phyloP scores from a whole-genome alignment of 2,113 vertebrate species.

The Heterotis niloticus region DNA sequence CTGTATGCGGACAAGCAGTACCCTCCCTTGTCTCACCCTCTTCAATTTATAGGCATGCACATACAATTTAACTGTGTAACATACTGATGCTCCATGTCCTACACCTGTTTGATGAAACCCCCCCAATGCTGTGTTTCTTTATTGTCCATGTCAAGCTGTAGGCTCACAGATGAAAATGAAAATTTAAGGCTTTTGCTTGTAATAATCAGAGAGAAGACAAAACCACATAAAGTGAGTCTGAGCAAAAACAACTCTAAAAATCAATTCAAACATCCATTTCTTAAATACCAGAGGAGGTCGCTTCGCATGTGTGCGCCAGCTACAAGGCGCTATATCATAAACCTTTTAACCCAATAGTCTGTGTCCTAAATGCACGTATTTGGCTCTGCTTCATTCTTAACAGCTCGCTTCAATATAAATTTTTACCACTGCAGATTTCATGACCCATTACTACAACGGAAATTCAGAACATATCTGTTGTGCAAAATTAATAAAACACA shows the following conservation, averaged over 20 bases:
- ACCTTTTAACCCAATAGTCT: neutral
- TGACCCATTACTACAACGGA: neutral
- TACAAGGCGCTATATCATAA: neutral
- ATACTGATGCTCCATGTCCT: neutral
- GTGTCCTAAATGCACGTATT: neutral
- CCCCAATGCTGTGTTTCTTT: neutral
- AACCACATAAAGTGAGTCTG: conserved; percentile 13
- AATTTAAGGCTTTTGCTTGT: conserved; percentile 11
- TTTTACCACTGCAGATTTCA: neutral
- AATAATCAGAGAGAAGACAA: neutral
- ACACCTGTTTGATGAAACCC: conserved; percentile 5
- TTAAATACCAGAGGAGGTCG: neutral
- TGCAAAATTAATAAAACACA: neutral
- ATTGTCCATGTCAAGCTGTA: conserved; percentile 17
- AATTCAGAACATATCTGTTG: neutral
- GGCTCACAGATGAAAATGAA: conserved; percentile 22
- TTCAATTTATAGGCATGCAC: neutral
- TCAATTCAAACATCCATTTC: neutral
- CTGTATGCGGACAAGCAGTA: too few relatives aligned
- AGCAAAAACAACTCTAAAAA: neutral
- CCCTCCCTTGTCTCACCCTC: too few relatives aligned
- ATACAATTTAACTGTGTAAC: neutral
- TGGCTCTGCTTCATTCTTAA: neutral
- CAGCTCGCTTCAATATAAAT: neutral
- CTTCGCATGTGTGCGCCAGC: neutral